Evolutionary conservation across 2,888 invertebrate genomes (phyloP), one percentile per base, ranked within the genome.

Genomic region (Cheilosia vernalis): DNA sequence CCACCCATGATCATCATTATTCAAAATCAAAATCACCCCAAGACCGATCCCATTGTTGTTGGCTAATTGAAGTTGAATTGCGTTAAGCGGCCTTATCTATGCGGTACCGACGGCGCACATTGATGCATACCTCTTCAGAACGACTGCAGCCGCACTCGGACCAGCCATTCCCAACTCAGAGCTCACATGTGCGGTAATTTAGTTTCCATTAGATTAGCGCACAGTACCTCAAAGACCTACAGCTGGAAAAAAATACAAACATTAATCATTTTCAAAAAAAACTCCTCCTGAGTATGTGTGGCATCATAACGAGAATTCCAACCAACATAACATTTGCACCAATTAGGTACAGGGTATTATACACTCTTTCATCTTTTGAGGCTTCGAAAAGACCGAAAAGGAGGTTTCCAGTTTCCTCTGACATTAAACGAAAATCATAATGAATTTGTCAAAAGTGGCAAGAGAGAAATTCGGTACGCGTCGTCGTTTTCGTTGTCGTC

Each of bases 51-150:
- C 67, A 85, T 85, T 85, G 85, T 85, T 81, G 85, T 63, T 44
- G 72, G 85, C 81, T 85, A 85, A 85, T 85, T 85, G 81, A 85
- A 85, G 85, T 85, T 85, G 81, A 85, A 85, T 85, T 85, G 81
- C 85, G 77, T 85, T 77, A 76, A 81, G 81, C 60, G 76, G 84
- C 66, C 74, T 80, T 85, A 80, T 85, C 84, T 74, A 30, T 19
- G 37, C 21, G 69, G 61, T 55, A 83, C 77, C 67, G 67, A 66
- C 51, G 51, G 44, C 67, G 69, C 37, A 47, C 24, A 40, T n/a
- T n/a, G 10, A 17, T 44, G 55, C 13, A 5, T 5, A 40, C 72
- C 42, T 58, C 66, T 51, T 19, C 51, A 69, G 44, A 13, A 9
- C 64, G 15, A 37, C 58, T 77, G 63, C 73, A 79, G 61, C 63